A percentile compares a stretch with the other conserved stretches of the same genome.
These are phyloP conservation scores for Tiphia femorata DNA, from an alignment of 2,888 invertebrate genomes.

Conservation along the genomic window DNA sequence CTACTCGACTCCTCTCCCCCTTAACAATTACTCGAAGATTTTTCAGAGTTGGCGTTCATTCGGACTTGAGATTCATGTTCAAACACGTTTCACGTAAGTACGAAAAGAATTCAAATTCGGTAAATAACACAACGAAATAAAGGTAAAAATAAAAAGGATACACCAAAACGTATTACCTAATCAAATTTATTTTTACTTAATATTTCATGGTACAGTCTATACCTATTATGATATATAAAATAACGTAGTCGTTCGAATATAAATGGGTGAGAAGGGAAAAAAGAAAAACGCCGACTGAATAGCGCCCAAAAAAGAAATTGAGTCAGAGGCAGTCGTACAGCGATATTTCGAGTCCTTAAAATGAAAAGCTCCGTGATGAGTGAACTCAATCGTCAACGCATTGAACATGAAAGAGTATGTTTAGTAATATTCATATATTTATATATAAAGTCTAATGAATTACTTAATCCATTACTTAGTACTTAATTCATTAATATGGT, in stretches of 20 bases:
- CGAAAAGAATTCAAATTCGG: no score
- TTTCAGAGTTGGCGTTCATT: not conserved
- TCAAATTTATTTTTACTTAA: constrained; percentile 69
- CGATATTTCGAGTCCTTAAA: constrained; percentile 38
- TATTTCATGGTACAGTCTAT: constrained; percentile 69
- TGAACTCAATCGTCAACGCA: constrained; percentile 48
- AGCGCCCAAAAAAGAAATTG: constrained; percentile 45
- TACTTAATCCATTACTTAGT: constrained; percentile 65
- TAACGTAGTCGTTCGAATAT: constrained; percentile 65
- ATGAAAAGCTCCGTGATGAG: constrained; percentile 31
- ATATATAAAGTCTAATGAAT: constrained; percentile 68
- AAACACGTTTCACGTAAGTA: no score
- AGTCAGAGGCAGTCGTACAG: constrained; percentile 53
- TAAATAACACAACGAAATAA: no score
- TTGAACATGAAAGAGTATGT: constrained; percentile 52
- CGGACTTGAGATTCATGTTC: no score
- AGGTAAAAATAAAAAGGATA: not conserved
- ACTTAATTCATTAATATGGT: constrained; percentile 68
- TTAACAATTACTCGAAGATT: not conserved
- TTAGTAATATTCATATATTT: constrained; percentile 65
- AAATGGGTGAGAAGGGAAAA: constrained; percentile 48
- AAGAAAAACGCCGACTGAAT: constrained; percentile 44
- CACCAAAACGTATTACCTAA: constrained; percentile 63
- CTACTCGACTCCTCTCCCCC: not conserved
- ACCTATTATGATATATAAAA: constrained; percentile 68